phyloP scores from a whole-genome alignment of 2,113 vertebrate genomes.

The Ivindomyrus marchei region DNA sequence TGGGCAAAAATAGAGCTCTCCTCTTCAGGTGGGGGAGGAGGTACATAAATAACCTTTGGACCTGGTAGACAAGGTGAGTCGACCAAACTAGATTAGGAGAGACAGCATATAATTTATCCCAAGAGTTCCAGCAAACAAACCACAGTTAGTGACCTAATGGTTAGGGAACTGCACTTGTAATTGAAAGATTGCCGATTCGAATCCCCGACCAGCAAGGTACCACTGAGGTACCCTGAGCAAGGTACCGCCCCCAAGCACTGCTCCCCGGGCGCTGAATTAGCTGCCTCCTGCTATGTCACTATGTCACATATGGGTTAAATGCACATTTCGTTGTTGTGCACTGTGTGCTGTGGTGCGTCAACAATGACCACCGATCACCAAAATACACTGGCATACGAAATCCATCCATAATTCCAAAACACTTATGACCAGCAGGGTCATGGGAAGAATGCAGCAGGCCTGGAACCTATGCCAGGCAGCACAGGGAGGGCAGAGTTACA shows the following conservation, averaged over 20 bases:
- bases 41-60: conserved; percentile 79
- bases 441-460: not conserved
- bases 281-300: too few species aligned
- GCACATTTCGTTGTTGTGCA: too few species aligned
- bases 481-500: not conserved
- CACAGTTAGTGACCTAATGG: not conserved
- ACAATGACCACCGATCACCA: too few species aligned
- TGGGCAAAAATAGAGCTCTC: conserved; percentile 77
- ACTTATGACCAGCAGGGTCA: not conserved
- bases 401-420: not conserved
- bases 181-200: too few species aligned
- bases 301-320: too few species aligned
- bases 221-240: too few species aligned
- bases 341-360: too few species aligned
- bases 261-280: too few species aligned
- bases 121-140: not conserved
- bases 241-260: too few species aligned
- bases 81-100: not conserved
- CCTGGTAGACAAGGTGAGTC: conserved; percentile 47
- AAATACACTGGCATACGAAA: not conserved
- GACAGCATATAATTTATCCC: not conserved
- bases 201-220: too few species aligned
- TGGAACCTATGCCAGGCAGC: not conserved
- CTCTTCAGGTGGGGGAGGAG: conserved; percentile 75
- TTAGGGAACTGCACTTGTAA: too few species aligned